Evolutionary conservation across 1,140 invertebrate genomes (phyloP).

Genomic region (Penaeus japonicus): DNA sequence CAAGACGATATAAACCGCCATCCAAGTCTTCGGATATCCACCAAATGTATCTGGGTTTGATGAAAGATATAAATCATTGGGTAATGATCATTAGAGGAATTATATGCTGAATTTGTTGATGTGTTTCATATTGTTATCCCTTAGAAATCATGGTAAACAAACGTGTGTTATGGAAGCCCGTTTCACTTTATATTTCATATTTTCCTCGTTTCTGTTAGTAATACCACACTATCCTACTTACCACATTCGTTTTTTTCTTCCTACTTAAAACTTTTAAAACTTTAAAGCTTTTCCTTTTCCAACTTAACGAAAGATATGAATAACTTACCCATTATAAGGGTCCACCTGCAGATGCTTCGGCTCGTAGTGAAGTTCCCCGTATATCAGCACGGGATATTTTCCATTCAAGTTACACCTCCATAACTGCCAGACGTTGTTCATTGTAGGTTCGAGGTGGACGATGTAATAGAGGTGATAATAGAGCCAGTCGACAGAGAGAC

Average conservation of each 20-base stretch:
- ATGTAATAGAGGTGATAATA: slow-evolving; percentile 82
- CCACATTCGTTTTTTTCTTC: too few relatives aligned
- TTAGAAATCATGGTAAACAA: background rate
- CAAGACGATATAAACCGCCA: slow-evolving; percentile 79
- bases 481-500: slow-evolving; percentile 86
- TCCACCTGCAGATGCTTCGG: slow-evolving; percentile 86
- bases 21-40: slow-evolving; percentile 73
- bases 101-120: too few relatives aligned
- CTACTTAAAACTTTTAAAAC: too few relatives aligned
- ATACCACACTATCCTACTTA: too few relatives aligned
- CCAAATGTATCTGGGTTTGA: slow-evolving; percentile 76
- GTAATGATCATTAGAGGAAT: too few relatives aligned
- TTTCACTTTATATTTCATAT: too few relatives aligned
- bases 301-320: too few relatives aligned
- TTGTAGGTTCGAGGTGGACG: slow-evolving; percentile 60
- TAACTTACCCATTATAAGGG: slow-evolving; percentile 84
- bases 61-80: too few relatives aligned
- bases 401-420: slow-evolving; percentile 78
- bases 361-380: slow-evolving; percentile 72
- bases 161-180: too few relatives aligned
- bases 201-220: too few relatives aligned
- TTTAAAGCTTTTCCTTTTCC: too few relatives aligned
- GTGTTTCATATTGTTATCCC: background rate
- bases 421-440: slow-evolving; percentile 72
- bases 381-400: slow-evolving; percentile 72